A percentile compares a stretch with the other conserved stretches of the same genome.
These are phyloP conservation scores for Takifugu flavidus DNA, from an alignment of 2,113 vertebrate species.

Conservation along the genomic window DNA sequence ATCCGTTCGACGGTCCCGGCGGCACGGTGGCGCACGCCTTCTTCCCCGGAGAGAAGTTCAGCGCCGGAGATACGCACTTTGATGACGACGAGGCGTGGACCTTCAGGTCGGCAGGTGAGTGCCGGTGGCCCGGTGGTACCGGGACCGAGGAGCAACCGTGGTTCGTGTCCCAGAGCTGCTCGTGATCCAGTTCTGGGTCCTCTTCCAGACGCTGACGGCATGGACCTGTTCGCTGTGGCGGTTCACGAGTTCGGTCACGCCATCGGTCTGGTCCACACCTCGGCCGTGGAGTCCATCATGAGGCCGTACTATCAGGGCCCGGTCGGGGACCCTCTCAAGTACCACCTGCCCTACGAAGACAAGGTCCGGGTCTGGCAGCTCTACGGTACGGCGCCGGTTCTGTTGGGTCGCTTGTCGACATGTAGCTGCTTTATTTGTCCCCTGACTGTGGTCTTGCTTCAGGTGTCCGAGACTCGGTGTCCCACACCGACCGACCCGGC, in stretches of 20 bases:
- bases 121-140: not conserved
- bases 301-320: slow-evolving; percentile 95
- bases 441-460: slow-evolving; percentile 23
- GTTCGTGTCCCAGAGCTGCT: too few species aligned
- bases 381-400: slow-evolving; percentile 77
- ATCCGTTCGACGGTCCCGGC: slow-evolving; percentile 93
- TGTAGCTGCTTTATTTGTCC: not conserved
- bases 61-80: slow-evolving; percentile 91
- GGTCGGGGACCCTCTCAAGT: slow-evolving; percentile 91
- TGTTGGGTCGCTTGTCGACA: slow-evolving; percentile 33
- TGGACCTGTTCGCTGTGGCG: slow-evolving; percentile 93
- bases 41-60: slow-evolving; percentile 87
- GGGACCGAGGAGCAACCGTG: too few species aligned
- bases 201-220: slow-evolving; percentile 80
- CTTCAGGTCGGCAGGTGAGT: slow-evolving; percentile 88
- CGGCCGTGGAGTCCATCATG: slow-evolving; percentile 90
- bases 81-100: slow-evolving; percentile 95
- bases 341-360: slow-evolving; percentile 89
- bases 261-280: slow-evolving; percentile 90
- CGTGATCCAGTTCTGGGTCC: not conserved
- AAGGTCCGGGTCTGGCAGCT: slow-evolving; percentile 94
- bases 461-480: slow-evolving; percentile 93
- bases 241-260: slow-evolving; percentile 96
- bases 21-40: slow-evolving; percentile 92
- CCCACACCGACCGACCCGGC: slow-evolving; percentile 81